Conservation (phyloP, 2,888 invertebrate genomes). For the Eristalinus sepulchralis region DNA sequence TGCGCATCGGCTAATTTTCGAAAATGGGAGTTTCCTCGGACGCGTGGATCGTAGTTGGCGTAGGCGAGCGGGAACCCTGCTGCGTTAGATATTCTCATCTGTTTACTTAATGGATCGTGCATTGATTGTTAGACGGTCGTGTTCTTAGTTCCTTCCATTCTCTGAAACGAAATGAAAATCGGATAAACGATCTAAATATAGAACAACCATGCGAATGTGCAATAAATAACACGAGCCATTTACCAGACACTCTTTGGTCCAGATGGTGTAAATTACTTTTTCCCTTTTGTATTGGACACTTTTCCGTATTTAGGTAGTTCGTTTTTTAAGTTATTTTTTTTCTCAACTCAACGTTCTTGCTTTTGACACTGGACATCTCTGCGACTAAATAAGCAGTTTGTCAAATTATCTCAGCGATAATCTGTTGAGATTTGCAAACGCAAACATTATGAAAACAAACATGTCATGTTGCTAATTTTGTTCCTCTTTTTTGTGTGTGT, state of each 20-base stretch:
- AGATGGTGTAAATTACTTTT: conserved; percentile 65
- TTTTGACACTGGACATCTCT: conserved; percentile 29
- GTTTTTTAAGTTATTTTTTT: background rate
- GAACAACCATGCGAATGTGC: conserved; percentile 43
- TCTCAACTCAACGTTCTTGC: background rate
- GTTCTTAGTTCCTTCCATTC: conserved; percentile 34
- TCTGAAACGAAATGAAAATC: conserved; percentile 54
- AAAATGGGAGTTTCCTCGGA: conserved; percentile 38
- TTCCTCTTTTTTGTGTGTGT: conserved; percentile 43
- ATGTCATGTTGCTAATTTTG: conserved; percentile 49
- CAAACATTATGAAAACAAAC: conserved; percentile 20
- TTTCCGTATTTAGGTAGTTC: background rate
- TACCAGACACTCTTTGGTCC: conserved; percentile 59
- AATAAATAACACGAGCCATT: conserved; percentile 67
- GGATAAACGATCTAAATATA: conserved; percentile 50
- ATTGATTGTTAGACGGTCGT: conserved; percentile 61
- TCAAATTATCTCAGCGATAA: conserved; percentile 61
- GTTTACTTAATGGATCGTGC: conserved; percentile 59
- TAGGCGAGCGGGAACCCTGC: conserved; percentile 44
- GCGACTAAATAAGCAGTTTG: conserved; percentile 49
- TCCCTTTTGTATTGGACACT: background rate
- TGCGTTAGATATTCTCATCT: conserved; percentile 49
- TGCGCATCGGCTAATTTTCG: conserved; percentile 55
- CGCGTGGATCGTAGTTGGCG: conserved; percentile 44
- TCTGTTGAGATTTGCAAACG: conserved; percentile 52